A percentile compares a stretch with the other conserved stretches of the same genome.
phyloP scores from a whole-genome alignment of 2,797 vertebrate species.

The Percopsis omiscomaycus region DNA sequence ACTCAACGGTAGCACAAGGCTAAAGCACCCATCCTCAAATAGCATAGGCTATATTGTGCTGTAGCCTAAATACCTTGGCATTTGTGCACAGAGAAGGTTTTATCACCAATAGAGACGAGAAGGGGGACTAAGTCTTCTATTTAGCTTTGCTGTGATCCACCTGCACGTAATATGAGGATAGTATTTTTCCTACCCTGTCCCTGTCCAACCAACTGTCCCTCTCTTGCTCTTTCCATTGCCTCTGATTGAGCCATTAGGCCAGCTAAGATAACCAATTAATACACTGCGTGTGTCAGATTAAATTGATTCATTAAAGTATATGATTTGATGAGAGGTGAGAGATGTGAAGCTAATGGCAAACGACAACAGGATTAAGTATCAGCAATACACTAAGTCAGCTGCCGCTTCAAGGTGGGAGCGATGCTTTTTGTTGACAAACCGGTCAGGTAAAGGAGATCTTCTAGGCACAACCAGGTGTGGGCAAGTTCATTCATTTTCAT shows the following conservation, averaged over 20 bases:
- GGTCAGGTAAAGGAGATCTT: constrained; percentile 28
- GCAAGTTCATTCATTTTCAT: constrained; percentile 36
- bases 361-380: constrained; percentile 65
- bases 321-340: constrained; percentile 73
- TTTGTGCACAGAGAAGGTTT: constrained; percentile 11
- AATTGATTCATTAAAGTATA: constrained; percentile 74
- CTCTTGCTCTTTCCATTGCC: constrained; percentile 35
- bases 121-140: not conserved
- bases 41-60: not conserved
- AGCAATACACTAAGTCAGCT: constrained; percentile 16
- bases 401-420: constrained; percentile 54
- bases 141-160: too few relatives aligned
- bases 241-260: constrained; percentile 66
- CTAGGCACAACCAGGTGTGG: constrained; percentile 30
- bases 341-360: constrained; percentile 71
- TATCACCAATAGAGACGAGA: constrained; percentile 1
- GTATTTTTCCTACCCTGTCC: constrained; percentile 32
- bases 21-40: not conserved
- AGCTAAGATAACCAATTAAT: constrained; percentile 66
- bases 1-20: not conserved
- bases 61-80: not conserved
- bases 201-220: constrained; percentile 33
- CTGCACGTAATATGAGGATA: constrained; percentile 43
- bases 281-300: constrained; percentile 62
- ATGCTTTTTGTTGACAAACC: not conserved